Evolutionary conservation across 2,113 vertebrate species (phyloP).

Genomic region (Lota lota): DNA sequence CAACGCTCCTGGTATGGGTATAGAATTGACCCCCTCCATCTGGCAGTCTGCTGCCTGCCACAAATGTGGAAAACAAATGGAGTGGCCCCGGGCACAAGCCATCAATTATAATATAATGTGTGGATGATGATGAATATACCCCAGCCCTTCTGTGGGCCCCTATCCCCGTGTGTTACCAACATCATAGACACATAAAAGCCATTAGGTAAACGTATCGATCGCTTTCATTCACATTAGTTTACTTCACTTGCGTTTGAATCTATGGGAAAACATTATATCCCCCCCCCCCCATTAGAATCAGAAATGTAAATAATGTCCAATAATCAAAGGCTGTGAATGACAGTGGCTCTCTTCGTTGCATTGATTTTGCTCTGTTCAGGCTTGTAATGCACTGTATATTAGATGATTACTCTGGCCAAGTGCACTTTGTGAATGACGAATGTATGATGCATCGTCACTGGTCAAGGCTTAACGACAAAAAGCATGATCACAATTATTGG

Average conservation of each 20-base stretch:
- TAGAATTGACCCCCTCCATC: constrained; percentile 73
- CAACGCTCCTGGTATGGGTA: constrained; percentile 74
- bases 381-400: constrained; percentile 40
- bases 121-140: constrained; percentile 80
- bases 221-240: constrained; percentile 52
- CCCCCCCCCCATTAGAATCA: constrained; percentile 51
- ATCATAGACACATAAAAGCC: constrained; percentile 51
- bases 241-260: constrained; percentile 57
- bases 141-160: constrained; percentile 39
- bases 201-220: constrained; percentile 62
- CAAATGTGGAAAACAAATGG: constrained; percentile 79
- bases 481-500: no score
- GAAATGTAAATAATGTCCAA: constrained; percentile 54
- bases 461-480: no score
- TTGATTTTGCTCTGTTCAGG: constrained; percentile 42
- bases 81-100: constrained; percentile 82
- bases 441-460: constrained; percentile 40
- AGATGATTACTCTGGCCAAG: constrained; percentile 53
- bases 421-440: constrained; percentile 56
- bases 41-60: constrained; percentile 83
- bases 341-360: constrained; percentile 34
- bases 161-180: constrained; percentile 48
- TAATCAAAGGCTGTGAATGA: constrained; percentile 66
- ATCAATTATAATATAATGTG: constrained; percentile 76
- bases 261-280: constrained; percentile 36